These are phyloP conservation scores for Opisthograptis luteolata DNA, from an alignment of 2,888 invertebrate genomes.

Conservation along the genomic window DNA sequence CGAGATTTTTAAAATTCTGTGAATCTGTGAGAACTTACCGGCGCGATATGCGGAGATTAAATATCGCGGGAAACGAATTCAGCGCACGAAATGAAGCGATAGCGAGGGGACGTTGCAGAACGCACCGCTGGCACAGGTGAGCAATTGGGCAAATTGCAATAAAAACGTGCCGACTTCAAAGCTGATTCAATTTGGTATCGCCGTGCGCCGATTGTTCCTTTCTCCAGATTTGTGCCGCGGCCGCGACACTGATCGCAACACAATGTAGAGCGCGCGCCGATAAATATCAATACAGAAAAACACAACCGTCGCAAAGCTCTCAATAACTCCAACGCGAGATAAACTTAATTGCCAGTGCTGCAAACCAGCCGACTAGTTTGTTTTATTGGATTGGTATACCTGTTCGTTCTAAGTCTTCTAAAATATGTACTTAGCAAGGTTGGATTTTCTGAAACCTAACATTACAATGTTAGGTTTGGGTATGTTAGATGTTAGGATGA, in stretches of 20 bases:
- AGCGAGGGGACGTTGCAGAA: conserved; percentile 18
- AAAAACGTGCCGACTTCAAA: conserved; percentile 54
- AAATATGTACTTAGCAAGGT: too few species aligned
- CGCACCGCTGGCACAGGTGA: conserved; percentile 41
- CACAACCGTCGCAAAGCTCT: conserved; percentile 17
- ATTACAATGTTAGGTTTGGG: too few species aligned
- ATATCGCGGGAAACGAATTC: conserved; percentile 47
- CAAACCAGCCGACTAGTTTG: neutral
- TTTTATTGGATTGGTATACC: too few species aligned
- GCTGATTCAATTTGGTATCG: conserved; percentile 44
- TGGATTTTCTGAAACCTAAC: too few species aligned
- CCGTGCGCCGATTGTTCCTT: conserved; percentile 30
- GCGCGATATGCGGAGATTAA: conserved; percentile 39
- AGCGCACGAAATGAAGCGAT: conserved; percentile 49
- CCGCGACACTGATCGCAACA: neutral
- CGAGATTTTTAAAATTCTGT: conserved; percentile 67
- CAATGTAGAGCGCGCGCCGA: conserved; percentile 9
- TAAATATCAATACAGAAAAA: conserved; percentile 11
- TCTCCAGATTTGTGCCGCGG: conserved; percentile 3
- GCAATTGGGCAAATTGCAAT: conserved; percentile 55
- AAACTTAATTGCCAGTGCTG: conserved; percentile 9
- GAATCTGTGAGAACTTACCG: conserved; percentile 62
- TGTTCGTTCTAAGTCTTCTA: too few species aligned
- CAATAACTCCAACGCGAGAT: conserved; percentile 13
- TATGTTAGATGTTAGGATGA: too few species aligned